Base-by-base conservation (phyloP, 2,888 invertebrate genomes). In the Tenthredo mesomela region DNA sequence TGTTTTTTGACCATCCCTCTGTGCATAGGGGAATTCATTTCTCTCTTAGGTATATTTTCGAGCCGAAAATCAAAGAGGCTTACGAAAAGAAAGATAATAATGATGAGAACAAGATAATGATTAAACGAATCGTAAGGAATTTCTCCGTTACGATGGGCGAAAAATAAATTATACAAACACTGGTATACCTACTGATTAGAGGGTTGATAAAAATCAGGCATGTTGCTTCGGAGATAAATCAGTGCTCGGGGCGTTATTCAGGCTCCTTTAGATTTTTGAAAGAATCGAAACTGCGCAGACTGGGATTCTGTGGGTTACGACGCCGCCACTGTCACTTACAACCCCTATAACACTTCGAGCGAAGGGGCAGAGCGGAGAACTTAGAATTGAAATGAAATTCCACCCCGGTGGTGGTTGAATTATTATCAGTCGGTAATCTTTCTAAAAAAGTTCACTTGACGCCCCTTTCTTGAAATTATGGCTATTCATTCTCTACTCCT, bases 281-380 rank as follows among this genome's bases (percentile, higher is more conserved):
- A 80, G 21, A 21, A 80, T 37, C 80, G 80, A 61, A 58, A 50
- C 61, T n/a, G 40, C 10, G 40, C n/a, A n/a, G 67, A 47, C 47
- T 61, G 5, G 12, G 29, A 47, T 65, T 83, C 73, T 12, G 43
- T 47, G 54, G 80, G 43, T 37, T 82, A 84, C 88, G 88, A 84
- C 88, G 88, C 73, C 89, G 88, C 90, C 90, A 89, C 87, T 91
- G 90, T 91, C 91, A 90, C 88, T 90, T 89, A 87, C 89, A 89
- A 88, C 86, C 88, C 82, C 67, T 70, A 47, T 61, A 67, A 67
- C 70, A 67, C 67, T 82, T 15, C 29, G 67, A 82, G 47, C 82
- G 82, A 67, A 67, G 85, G 87, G 87, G 85, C 77, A 47, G 70
- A 67, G 67, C 67, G 18, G 86, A 85, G 85, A 84, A 86, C 71